Evolutionary conservation across 2,113 vertebrate genomes (phyloP).

Genomic region (Rhegmatorhina hoffmannsi): DNA sequence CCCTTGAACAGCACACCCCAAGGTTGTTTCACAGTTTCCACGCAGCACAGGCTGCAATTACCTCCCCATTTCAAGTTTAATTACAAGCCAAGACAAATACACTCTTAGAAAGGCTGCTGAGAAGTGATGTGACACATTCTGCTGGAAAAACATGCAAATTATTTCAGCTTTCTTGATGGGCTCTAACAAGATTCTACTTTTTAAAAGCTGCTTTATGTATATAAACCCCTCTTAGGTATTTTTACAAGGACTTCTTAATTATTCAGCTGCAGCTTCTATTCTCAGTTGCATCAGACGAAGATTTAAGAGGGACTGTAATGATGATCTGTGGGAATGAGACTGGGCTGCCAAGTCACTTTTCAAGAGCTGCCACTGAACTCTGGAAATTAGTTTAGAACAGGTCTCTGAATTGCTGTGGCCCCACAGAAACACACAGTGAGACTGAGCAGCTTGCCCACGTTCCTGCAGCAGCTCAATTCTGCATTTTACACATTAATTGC

Average conservation of each 20-base stretch:
- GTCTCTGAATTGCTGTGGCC: neutral
- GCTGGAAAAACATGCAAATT: neutral
- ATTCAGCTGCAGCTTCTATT: neutral
- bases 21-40: neutral
- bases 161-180: neutral
- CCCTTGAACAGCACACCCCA: neutral
- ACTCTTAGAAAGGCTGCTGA: neutral
- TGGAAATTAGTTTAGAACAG: neutral
- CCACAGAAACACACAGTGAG: neutral
- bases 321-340: neutral
- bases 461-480: conserved; percentile 12
- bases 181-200: neutral
- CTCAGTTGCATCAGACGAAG: neutral
- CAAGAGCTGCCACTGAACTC: conserved; percentile 14
- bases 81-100: neutral
- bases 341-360: neutral
- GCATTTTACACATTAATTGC: neutral
- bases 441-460: conserved; percentile 8
- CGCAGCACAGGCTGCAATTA: neutral
- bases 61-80: conserved; percentile 11
- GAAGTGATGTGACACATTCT: neutral
- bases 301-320: conserved; percentile 6
- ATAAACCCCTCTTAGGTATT: neutral
- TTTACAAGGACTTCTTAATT: neutral
- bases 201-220: neutral